phyloP scores from a whole-genome alignment of 1,140 invertebrate genomes.

The Acromyrmex heyeri region DNA sequence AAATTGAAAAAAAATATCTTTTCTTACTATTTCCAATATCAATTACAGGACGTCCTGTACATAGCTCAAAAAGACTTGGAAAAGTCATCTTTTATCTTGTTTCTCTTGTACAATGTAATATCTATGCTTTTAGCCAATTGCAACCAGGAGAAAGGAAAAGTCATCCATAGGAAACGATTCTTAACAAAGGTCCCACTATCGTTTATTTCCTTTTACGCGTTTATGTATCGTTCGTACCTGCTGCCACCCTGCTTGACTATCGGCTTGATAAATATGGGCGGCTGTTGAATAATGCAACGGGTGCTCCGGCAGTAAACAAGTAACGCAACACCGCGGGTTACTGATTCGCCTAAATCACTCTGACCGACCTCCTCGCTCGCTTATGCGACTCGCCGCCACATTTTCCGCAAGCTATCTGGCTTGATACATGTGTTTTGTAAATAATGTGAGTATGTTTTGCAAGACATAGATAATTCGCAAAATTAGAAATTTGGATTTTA shows the following conservation, averaged over 20 bases:
- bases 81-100: constrained; percentile 32
- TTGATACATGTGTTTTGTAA: constrained; percentile 41
- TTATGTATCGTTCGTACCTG: constrained; percentile 59
- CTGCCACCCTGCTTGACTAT: constrained; percentile 75
- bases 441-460: constrained; percentile 17
- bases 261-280: constrained; percentile 84
- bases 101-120: constrained; percentile 30
- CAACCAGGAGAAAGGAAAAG: constrained; percentile 47
- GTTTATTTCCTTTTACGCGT: constrained; percentile 65
- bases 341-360: constrained; percentile 78
- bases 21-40: neutral
- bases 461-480: neutral
- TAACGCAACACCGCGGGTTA: constrained; percentile 78
- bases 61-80: neutral
- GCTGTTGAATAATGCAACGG: constrained; percentile 83
- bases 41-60: neutral
- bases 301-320: constrained; percentile 77
- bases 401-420: constrained; percentile 35
- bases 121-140: constrained; percentile 62
- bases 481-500: neutral
- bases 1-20: neutral
- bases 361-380: constrained; percentile 52
- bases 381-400: constrained; percentile 53
- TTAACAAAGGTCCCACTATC: constrained; percentile 48
- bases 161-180: constrained; percentile 57